Percentiles rank a stretch among this genome's conserved stretches.
Conservation (phyloP, 2,888 invertebrate species). For the Agriopis aurantiaria region DNA sequence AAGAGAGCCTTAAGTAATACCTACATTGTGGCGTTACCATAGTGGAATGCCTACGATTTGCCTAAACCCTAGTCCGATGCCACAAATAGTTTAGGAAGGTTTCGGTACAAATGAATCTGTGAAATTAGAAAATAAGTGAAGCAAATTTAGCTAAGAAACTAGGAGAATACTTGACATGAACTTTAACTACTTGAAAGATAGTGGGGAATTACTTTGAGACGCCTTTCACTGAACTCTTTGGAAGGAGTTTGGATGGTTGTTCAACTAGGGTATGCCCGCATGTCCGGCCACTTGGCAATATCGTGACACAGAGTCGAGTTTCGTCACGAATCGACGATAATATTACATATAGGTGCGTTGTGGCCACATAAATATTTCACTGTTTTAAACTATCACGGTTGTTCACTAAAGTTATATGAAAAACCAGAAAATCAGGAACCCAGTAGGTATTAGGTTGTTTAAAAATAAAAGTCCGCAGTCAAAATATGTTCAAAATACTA, state of each 20-base stretch:
- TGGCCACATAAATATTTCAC: too few relatives aligned
- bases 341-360: background rate
- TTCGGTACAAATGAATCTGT: constrained; percentile 5
- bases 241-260: background rate
- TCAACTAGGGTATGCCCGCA: background rate
- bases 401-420: too few relatives aligned
- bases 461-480: too few relatives aligned
- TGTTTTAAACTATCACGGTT: too few relatives aligned
- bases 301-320: background rate
- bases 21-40: background rate
- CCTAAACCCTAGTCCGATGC: background rate
- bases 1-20: too few relatives aligned
- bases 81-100: constrained; percentile 6
- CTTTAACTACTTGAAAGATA: background rate
- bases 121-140: constrained; percentile 9
- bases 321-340: background rate
- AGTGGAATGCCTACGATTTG: background rate
- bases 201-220: background rate
- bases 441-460: too few relatives aligned
- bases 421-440: too few relatives aligned
- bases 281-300: constrained; percentile 1
- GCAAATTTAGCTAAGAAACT: background rate
- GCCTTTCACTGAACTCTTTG: background rate
- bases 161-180: constrained; percentile 9
- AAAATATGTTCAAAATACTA: too few relatives aligned